Base-by-base conservation (phyloP, 2,113 vertebrate species). In the Dipodomys spectabilis region DNA sequence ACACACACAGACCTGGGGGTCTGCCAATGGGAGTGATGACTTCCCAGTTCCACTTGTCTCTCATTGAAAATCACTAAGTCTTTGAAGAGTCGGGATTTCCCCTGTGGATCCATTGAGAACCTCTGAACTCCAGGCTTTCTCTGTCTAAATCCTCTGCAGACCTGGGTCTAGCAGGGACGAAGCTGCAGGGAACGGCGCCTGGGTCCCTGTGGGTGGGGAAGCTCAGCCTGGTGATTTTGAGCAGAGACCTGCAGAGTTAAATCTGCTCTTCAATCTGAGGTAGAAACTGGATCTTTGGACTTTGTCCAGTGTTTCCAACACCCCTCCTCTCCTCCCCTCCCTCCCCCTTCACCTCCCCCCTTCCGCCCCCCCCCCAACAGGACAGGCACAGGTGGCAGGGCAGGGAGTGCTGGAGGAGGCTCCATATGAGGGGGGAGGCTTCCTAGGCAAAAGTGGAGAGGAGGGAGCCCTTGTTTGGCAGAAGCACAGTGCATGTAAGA, bases 401-500 rank as follows among this genome's bases (percentile, higher is more conserved):
- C 0, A 64, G 35, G 30, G n/a, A 28, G 16, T 32, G 19, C 19
- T n/a, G 67, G 8, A 7, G 19, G 57, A 32, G 23, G 25, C 39
- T 19, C 0, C 23, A n/a, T 57, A 13, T 13, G 30, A 85, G 60
- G 45, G 7, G 15, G 18, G 0, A 19, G 28, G n/a, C 6, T 68
- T 11, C 82, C 13, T 0, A 0, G 64, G 30, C 39, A 39, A 15
- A 5, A 32, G 22, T 6, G 9, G 30, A 69, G 68, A 75, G 65
- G 27, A 2, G 30, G 72, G 16, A 25, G 23, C 44, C 20, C 2
- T 45, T 0, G 71, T 18, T 23, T 1, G 6, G 22, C 13, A 13
- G 15, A 30, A 19, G 25, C 0, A 1, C 28, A 44, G 27, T 1
- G 60, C 39, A 0, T 4, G 0, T 1, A n/a, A 44, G 32, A 11